A percentile compares a stretch with the other conserved stretches of the same genome.
Conservation (phyloP, 2,888 invertebrate genomes). For the Heliconius ethilla region DNA sequence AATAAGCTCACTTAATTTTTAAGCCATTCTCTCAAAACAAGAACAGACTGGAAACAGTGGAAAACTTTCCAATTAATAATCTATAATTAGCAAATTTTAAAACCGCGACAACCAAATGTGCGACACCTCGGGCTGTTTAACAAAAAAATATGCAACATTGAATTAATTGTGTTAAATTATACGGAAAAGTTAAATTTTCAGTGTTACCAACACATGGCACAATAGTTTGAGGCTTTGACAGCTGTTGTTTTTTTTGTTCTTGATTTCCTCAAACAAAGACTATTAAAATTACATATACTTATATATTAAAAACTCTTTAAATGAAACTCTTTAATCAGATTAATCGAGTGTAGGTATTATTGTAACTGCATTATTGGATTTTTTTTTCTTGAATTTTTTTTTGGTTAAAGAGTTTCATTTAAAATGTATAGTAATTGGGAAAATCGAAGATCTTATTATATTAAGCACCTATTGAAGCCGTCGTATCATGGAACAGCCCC, state of each 20-base stretch:
- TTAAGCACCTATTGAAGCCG: no score
- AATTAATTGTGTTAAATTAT: conserved; percentile 54
- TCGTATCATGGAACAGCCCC: no score
- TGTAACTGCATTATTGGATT: no score
- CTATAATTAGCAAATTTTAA: conserved; percentile 21
- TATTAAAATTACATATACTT: no score
- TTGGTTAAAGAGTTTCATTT: no score
- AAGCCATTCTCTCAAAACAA: conserved; percentile 9
- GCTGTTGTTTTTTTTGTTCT: conserved; percentile 49
- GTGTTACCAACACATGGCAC: conserved; percentile 53
- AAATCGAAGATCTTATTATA: no score
- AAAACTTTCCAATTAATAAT: conserved; percentile 50
- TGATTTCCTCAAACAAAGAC: no score
- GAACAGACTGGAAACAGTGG: conserved; percentile 18
- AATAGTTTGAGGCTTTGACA: conserved; percentile 54
- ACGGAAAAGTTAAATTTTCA: conserved; percentile 47
- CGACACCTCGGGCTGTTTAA: conserved; percentile 61
- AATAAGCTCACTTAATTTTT: neutral
- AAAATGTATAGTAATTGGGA: no score
- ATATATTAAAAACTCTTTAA: no score
- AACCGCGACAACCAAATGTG: conserved; percentile 63
- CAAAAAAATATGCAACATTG: conserved; percentile 49
- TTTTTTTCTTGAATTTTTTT: no score
- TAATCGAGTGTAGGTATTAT: no score
- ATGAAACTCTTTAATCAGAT: no score